Base-by-base conservation (phyloP, 2,888 invertebrate genomes). In the Sphaerophoria rueppellii region DNA sequence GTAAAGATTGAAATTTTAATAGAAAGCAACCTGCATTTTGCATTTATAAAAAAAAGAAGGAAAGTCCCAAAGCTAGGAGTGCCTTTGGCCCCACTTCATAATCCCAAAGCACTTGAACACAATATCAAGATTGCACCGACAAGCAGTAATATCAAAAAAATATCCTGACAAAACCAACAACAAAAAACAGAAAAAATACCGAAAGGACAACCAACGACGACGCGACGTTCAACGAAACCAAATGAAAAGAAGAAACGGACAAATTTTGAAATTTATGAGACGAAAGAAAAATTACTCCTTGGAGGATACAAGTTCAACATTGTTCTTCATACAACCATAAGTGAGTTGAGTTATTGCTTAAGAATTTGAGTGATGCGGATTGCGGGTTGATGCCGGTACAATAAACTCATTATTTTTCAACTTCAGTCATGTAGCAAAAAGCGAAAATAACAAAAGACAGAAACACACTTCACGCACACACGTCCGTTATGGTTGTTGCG, bases 231-330 rank as follows among this genome's bases (percentile, higher is more conserved):
- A 24, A 54, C n/a, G 14, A 37, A 43, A 52, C 70, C 74, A 78
- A 69, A 12, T 58, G 46, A 24, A 24, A 24, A 2, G 24, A 24
- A 24, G 24, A 24, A 24, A 24, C 24, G 24, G 24, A 24, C 1
- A 24, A 24, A 24, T 24, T 58, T 40, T 55, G 4, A 71, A 71
- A 74, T 82, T 78, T 74, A 77, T 58, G 74, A 69, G 71, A 76
- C 79, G 79, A 72, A 83, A 63, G 75, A 71, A 76, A 83, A 83
- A 83, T 79, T 50, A 72, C 79, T 75, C 71, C 71, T 76, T 75
- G 69, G 83, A 79, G 83, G 57, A 79, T 79, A 72, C 75, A 79
- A 72, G 61, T 79, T 83, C 72, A 69, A 75, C 65, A 69, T 76
- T 79, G 2, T 24, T 61, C 60, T 72, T 61, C 50, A 35, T 12